phyloP scores from a whole-genome alignment of 2,113 vertebrate genomes.

The Isichthys henryi region DNA sequence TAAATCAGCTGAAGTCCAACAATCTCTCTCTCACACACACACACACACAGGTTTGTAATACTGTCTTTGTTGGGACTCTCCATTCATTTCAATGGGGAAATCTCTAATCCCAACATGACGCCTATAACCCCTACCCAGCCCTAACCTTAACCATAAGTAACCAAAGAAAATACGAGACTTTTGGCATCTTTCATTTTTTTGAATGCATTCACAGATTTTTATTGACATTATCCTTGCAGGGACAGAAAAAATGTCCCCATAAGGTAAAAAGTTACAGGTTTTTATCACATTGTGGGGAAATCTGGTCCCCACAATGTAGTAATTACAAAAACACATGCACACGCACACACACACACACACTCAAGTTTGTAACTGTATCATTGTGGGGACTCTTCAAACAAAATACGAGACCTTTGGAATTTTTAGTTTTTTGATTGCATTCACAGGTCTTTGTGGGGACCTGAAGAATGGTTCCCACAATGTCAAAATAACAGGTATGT shows the following conservation, averaged over 20 bases:
- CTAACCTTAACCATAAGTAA: not conserved
- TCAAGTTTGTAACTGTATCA: too few species aligned
- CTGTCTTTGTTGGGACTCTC: not conserved
- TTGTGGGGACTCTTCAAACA: too few species aligned
- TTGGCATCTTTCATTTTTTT: not conserved
- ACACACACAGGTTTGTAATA: conserved; percentile 20
- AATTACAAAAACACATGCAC: not conserved
- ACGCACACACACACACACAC: not conserved
- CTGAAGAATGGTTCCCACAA: too few species aligned
- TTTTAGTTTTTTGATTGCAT: too few species aligned
- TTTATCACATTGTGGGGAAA: not conserved
- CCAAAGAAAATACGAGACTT: not conserved
- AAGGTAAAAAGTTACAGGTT: not conserved
- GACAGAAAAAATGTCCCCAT: not conserved
- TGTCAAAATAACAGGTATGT: too few species aligned
- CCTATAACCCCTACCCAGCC: not conserved
- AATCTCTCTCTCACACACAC: conserved; percentile 9
- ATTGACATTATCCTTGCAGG: not conserved
- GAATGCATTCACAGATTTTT: not conserved
- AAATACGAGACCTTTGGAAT: too few species aligned
- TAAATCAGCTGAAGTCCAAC: conserved; percentile 8
- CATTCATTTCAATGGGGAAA: not conserved
- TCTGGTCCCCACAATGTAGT: not conserved
- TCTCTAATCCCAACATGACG: not conserved
- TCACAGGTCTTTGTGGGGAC: too few species aligned